These are phyloP conservation scores for Thripadectes ignobilis DNA, from an alignment of 2,797 vertebrate species.

Conservation along the genomic window DNA sequence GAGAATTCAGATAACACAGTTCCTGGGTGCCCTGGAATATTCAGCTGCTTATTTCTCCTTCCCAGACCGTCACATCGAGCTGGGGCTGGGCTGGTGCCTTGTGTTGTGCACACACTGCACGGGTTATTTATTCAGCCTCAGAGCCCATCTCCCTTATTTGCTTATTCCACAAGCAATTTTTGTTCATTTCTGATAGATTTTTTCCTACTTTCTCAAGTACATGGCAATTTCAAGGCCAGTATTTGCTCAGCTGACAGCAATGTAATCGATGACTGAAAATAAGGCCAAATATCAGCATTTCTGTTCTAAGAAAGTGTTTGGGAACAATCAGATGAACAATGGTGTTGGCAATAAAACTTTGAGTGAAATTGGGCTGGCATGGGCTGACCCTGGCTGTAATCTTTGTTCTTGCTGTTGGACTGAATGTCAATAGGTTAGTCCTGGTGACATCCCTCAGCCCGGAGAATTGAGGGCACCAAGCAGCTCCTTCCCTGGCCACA, in stretches of 20 bases:
- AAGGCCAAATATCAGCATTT: not conserved
- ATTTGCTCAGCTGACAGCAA: not conserved
- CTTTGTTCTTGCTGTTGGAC: not conserved
- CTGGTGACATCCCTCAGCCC: not conserved
- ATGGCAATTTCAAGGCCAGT: not conserved
- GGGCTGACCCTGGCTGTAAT: not conserved
- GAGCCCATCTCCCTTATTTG: slow-evolving; percentile 1
- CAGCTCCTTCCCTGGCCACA: slow-evolving; percentile 4
- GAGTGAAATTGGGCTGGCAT: not conserved
- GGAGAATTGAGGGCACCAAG: not conserved
- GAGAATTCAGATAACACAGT: not conserved
- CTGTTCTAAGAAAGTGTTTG: not conserved
- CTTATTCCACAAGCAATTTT: not conserved
- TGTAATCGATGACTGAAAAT: not conserved
- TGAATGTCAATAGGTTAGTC: slow-evolving; percentile 33
- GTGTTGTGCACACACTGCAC: not conserved
- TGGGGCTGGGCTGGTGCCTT: not conserved
- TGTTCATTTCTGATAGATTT: not conserved
- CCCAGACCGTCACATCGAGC: accelerated
- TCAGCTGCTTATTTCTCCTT: not conserved
- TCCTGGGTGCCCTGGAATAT: not conserved
- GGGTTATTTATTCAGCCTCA: not conserved
- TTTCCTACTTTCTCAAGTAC: not conserved
- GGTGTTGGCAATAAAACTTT: not conserved
- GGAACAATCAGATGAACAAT: slow-evolving; percentile 1